Conservation (phyloP, 1,140 invertebrate genomes). For the Scaptomyza pallida region DNA sequence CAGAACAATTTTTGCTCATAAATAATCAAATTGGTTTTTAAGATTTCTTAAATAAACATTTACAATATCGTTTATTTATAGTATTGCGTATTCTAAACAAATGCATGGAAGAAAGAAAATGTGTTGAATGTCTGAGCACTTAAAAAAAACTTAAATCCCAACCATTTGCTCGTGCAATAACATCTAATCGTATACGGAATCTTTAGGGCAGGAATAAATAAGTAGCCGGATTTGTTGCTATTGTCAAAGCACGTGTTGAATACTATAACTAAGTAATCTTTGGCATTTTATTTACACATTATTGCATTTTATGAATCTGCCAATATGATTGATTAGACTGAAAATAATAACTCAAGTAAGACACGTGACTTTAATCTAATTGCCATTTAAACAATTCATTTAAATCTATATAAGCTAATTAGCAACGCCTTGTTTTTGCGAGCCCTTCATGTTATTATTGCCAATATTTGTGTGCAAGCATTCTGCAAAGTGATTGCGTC, state of each 20-base stretch:
- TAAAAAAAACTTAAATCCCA: slow-evolving; percentile 24
- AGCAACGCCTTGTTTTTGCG: not conserved
- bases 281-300: not conserved
- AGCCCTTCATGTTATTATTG: not conserved
- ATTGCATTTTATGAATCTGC: not conserved
- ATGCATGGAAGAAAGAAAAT: slow-evolving; percentile 11
- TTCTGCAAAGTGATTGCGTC: slow-evolving; percentile 8
- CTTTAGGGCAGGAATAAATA: slow-evolving; percentile 12
- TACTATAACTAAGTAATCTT: not conserved
- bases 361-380: too few species aligned
- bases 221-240: not conserved
- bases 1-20: too few species aligned
- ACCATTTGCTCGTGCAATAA: slow-evolving; percentile 2
- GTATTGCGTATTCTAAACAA: slow-evolving; percentile 17
- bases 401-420: not conserved
- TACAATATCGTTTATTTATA: slow-evolving; percentile 1
- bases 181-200: slow-evolving; percentile 14
- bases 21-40: not conserved
- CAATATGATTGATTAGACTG: too few species aligned
- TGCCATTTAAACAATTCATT: not conserved
- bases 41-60: not conserved
- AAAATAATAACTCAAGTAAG: too few species aligned
- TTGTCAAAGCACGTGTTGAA: not conserved
- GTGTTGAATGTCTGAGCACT: slow-evolving; percentile 33
- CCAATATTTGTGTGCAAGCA: not conserved